phyloP scores from a whole-genome alignment of 1,140 invertebrate genomes.

The Diachasmimorpha longicaudata region DNA sequence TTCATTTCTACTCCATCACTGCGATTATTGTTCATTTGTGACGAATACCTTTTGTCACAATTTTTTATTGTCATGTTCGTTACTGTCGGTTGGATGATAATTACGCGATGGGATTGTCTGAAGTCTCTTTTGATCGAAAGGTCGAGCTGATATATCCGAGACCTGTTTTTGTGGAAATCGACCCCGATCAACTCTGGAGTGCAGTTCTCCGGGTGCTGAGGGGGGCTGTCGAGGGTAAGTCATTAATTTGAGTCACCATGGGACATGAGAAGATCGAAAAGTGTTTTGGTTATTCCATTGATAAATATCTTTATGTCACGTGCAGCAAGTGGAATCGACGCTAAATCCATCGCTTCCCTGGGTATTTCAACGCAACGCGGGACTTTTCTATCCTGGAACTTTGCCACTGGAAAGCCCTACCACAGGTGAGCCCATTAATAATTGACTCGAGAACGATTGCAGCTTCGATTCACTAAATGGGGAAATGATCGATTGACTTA shows the following conservation, averaged over 20 bases:
- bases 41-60: not conserved
- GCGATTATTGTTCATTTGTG: too few species aligned
- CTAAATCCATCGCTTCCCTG: slow-evolving; percentile 73
- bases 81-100: not conserved
- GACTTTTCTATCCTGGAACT: slow-evolving; percentile 90
- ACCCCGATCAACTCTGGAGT: slow-evolving; percentile 84
- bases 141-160: slow-evolving; percentile 78
- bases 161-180: slow-evolving; percentile 84
- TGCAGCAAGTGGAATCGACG: slow-evolving; percentile 66
- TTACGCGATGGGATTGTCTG: not conserved
- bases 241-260: slow-evolving; percentile 33
- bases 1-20: too few species aligned
- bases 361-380: slow-evolving; percentile 88
- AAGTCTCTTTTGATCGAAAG: slow-evolving; percentile 57
- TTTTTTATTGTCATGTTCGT: not conserved
- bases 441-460: not conserved
- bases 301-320: slow-evolving; percentile 29
- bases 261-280: too few species aligned
- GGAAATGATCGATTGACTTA: too few species aligned
- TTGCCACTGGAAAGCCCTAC: slow-evolving; percentile 78
- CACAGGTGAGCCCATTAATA: slow-evolving; percentile 66
- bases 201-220: slow-evolving; percentile 73
- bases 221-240: slow-evolving; percentile 70
- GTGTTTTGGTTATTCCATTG: not conserved
- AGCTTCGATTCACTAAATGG: not conserved